Base-by-base conservation (phyloP, 2,888 invertebrate genomes). In the Tinea trinotella region DNA sequence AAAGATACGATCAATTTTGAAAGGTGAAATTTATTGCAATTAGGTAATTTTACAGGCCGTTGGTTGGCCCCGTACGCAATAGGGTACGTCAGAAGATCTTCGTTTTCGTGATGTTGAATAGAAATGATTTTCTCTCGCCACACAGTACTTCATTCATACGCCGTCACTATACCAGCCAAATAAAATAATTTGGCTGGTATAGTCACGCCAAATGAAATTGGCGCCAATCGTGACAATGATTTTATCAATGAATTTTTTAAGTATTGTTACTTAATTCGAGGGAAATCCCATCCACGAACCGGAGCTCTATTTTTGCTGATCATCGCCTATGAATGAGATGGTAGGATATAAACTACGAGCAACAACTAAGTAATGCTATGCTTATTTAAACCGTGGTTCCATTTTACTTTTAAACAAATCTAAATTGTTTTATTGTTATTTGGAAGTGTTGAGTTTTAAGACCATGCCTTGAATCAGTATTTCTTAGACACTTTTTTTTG, bases 241-340 rank as follows among this genome's bases (percentile, higher is more conserved):
- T 46, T 46, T 19, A 40, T 40, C 40, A 40, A 40, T 40, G 40
- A 40, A 40, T 7, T 30, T 7, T 40, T 40, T 40, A 15, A 15
- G 40, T 40, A 40, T 46, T 46, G 46, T 46, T 46, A 46, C 46
- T 46, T 46, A 46, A 46, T 46, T 46, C 19, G n/a, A 46, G 46
- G 46, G 46, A 46, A 19, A 19, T 46, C 46, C 46, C 46, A 46
- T 19, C 46, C 17, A 18, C n/a, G 46, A 46, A 46, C 46, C 46
- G 46, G 46, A 46, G 46, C 46, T 46, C 46, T 10, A 46, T 46
- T 46, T 46, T 46, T 46, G 46, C 46, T 18, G 19, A 46, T 46
- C 46, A 46, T 46, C 19, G 46, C 19, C 46, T 46, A 46, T 46
- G 46, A 46, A 46, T 46, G 46, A 46, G 19, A 19, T 46, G 19